Percentiles rank a stretch among this genome's conserved stretches.
Evolutionary conservation across 2,888 invertebrate genomes (phyloP).

Genomic region (Oscheius sp.): DNA sequence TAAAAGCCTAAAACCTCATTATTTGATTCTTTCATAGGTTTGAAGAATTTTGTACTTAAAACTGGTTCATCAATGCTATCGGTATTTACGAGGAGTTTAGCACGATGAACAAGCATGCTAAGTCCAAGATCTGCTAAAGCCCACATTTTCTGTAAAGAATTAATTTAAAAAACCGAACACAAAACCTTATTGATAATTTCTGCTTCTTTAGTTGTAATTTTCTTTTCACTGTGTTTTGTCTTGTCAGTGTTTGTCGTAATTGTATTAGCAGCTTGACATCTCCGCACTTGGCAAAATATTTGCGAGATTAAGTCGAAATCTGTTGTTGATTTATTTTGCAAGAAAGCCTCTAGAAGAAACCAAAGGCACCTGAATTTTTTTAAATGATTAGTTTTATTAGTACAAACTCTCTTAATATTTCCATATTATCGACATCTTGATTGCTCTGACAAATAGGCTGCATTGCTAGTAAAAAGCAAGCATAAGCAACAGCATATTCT

Average conservation of each 20-base stretch:
- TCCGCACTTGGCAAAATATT: conserved; percentile 33
- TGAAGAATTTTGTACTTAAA: conserved; percentile 8
- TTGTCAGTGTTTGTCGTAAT: conserved; percentile 26
- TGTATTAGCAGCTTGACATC: conserved; percentile 28
- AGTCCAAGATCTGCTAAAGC: conserved; percentile 44
- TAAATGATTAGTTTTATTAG: neutral
- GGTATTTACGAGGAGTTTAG: conserved; percentile 35
- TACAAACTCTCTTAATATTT: conserved; percentile 38
- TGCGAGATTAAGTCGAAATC: conserved; percentile 24
- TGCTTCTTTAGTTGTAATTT: neutral
- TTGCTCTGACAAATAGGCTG: conserved; percentile 19
- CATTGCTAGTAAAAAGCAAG: conserved; percentile 16
- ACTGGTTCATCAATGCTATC: conserved; percentile 6
- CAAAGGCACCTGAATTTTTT: conserved; percentile 36
- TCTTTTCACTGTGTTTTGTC: too few species aligned
- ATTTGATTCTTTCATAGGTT: neutral
- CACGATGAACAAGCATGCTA: conserved; percentile 46
- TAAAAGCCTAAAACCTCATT: neutral
- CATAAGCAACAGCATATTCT: conserved; percentile 23
- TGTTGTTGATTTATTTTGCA: conserved; percentile 4
- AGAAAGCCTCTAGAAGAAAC: conserved; percentile 34
- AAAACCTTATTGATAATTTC: neutral
- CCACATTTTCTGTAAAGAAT: conserved; percentile 47
- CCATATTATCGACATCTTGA: conserved; percentile 7
- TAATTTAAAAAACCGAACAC: neutral